phyloP scores from a whole-genome alignment of 2,113 vertebrate genomes.

The Chitala chitala region DNA sequence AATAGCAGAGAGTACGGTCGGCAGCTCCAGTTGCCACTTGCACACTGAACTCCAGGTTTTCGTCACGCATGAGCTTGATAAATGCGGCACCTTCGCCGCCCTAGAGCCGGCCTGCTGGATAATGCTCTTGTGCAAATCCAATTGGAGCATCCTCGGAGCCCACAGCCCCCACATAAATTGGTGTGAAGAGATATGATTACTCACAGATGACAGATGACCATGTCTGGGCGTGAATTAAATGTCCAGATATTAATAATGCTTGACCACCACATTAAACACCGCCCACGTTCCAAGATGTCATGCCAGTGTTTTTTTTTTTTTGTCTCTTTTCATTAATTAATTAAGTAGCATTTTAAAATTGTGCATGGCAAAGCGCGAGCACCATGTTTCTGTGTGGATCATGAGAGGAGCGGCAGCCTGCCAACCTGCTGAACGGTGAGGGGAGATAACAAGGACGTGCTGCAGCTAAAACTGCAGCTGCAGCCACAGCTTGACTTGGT shows the following conservation, averaged over 20 bases:
- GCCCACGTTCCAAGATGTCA: neutral
- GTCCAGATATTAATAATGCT: constrained; percentile 12
- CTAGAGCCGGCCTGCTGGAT: neutral
- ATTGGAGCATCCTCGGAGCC: neutral
- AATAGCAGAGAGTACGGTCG: too few relatives aligned
- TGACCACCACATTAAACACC: neutral
- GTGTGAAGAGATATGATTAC: constrained; percentile 3
- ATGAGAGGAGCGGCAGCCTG: too few relatives aligned
- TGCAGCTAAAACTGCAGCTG: too few relatives aligned
- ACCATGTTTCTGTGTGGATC: neutral
- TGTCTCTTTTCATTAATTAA: neutral
- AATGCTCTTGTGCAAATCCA: neutral
- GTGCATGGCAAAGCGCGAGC: neutral
- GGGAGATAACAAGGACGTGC: too few relatives aligned
- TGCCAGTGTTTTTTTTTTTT: neutral
- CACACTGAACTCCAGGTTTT: too few relatives aligned
- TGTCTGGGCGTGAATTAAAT: constrained; percentile 5
- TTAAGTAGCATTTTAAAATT: too few relatives aligned
- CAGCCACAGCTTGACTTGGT: too few relatives aligned
- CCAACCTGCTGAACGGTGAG: too few relatives aligned
- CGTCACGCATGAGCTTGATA: neutral
- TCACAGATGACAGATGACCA: constrained; percentile 12
- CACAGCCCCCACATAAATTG: neutral
- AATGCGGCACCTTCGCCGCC: neutral
- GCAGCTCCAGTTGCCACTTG: too few relatives aligned